Evolutionary conservation across 2,888 invertebrate species (phyloP), one percentile per base, ranked within the genome.

Genomic region (Leptinotarsa haldemani): DNA sequence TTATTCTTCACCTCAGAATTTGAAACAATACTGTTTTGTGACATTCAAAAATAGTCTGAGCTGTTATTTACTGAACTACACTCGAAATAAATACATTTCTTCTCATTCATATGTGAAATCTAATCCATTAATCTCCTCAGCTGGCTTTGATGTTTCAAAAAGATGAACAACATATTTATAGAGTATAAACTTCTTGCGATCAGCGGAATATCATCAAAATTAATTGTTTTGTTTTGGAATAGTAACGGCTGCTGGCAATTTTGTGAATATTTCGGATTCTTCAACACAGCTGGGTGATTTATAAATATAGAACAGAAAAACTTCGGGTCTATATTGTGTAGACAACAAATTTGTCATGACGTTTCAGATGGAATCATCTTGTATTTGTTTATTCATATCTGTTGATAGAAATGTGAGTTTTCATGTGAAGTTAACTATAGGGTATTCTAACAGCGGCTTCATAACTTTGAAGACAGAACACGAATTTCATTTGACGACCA

Each of bases 181-280:
- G 74, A 58, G 65, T 74, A 76, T 70, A 75, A 75, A 71, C 56
- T 73, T 74, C 74, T 71, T 66, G 74, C 70, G 74, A 70, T 70
- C 69, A 71, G 73, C 58, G 40, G 71, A 71, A 69, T 77, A 73
- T 74, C 74, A 65, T 22, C 67, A 73, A 69, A 73, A 77, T 77
- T 70, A 71, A 76, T 78, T 71, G 56, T 71, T 73, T 71, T 75
- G 76, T 78, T 76, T 74, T 74, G 69, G 71, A 74, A 73, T 66
- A 73, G 64, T 73, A 70, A 72, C 69, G 71, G 30, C 66, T 65
- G 74, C 69, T 71, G 67, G 74, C 70, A 65, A 67, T 65, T 40
- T 61, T 40, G 40, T 61, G 61, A 61, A 61, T 61, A 12, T 40
- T 61, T 61, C 61, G 18, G 61, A 61, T 61, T 61, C 61, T 61